Conservation (phyloP, 2,797 vertebrate genomes). For the Epinephelus malabaricus region DNA sequence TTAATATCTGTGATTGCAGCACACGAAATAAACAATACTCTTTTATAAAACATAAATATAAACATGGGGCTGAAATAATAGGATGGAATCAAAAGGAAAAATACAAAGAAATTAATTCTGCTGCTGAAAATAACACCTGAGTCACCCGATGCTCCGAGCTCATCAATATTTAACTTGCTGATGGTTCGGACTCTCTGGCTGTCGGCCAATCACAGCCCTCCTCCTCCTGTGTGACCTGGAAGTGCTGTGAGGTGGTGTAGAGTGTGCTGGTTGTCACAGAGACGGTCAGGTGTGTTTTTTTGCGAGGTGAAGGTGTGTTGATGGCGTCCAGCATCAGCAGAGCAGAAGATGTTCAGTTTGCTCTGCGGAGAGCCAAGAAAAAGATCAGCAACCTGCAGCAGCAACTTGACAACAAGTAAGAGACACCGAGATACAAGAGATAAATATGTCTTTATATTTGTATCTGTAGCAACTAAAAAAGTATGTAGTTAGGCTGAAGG, state of each 20-base stretch:
- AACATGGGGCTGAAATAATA: too few species aligned
- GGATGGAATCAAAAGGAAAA: too few species aligned
- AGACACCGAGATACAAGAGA: not conserved
- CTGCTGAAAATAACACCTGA: constrained; percentile 8
- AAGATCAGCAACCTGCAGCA: constrained; percentile 81
- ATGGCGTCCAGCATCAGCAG: constrained; percentile 74
- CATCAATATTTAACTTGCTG: constrained; percentile 58
- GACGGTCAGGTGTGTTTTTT: constrained; percentile 10
- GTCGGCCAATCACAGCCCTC: constrained; percentile 36
- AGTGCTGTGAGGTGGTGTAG: constrained; percentile 6
- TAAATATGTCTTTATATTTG: not conserved
- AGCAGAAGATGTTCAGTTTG: constrained; percentile 77
- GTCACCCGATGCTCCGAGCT: constrained; percentile 32
- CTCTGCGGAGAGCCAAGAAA: constrained; percentile 81
- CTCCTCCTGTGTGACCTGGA: constrained; percentile 32
- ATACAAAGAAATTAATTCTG: too few species aligned
- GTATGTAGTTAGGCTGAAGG: too few species aligned
- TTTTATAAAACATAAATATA: too few species aligned
- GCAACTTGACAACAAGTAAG: constrained; percentile 68
- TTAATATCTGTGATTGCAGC: too few species aligned
- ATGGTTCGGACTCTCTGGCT: not conserved
- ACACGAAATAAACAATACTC: too few species aligned
- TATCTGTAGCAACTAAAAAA: too few species aligned
- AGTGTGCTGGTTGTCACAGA: constrained; percentile 48
- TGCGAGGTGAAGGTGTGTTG: constrained; percentile 4